Base-by-base conservation (phyloP, 2,888 invertebrate species). In the Meganola albula region DNA sequence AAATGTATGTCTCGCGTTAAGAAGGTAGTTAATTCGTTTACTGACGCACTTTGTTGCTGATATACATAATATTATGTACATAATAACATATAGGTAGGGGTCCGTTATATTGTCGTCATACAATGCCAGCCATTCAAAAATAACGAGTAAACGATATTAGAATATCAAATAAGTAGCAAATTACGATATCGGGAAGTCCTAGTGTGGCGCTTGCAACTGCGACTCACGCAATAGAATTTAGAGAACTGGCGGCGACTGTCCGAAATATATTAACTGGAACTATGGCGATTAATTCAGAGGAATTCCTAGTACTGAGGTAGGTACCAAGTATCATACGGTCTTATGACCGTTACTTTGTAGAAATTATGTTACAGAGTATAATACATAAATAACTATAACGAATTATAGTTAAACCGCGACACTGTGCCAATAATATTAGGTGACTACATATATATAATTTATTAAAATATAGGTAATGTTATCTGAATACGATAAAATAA, bases 91-190 rank as follows among this genome's bases (percentile, higher is more conserved):
- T 60, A 58, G n/a, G n/a, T 20, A 20, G 55, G 43, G 59, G 50
- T 62, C 75, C 75, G 76, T 77, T 74, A 78, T 71, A 70, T 49
- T 63, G 69, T 71, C 75, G 73, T 77, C 75, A 76, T 62, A 67
- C 67, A 65, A 64, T 63, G 53, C 58, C 58, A 52, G 58, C 67
- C 76, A 80, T 78, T 78, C 73, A 77, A 67, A 69, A 74, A 67
- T 74, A 75, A 70, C 68, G 62, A 61, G 63, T 62, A 63, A 61
- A 75, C 77, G 70, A 59, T 58, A 70, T 69, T 68, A 66, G 78
- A 82, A 82, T 82, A 69, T 63, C 64, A 80, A 79, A 63, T 58
- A 71, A 64, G 58, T 48, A 53, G 66, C 63, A 57, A 71, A 67
- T 75, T 67, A 74, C 68, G 73, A 73, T 74, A 72, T 71, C 68